Evolutionary conservation across 2,888 invertebrate species (phyloP), one percentile per base, ranked within the genome.

Genomic region (Drosophila limbata): DNA sequence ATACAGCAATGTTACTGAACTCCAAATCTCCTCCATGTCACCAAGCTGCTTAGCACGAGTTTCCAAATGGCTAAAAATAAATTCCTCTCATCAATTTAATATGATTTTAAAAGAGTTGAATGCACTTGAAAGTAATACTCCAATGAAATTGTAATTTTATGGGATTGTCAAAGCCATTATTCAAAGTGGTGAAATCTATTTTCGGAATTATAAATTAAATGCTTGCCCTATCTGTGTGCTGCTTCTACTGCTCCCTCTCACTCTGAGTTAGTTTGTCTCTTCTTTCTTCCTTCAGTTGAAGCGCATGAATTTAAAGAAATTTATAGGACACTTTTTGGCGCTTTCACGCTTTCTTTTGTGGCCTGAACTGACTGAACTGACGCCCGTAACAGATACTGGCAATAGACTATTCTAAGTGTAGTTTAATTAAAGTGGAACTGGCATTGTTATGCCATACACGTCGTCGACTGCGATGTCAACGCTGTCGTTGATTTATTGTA

Each of bases 401-500:
- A 78, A 65, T 73, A 52, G 65, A 73, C 65, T 63, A 53, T 53
- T 55, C 77, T 73, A 69, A 72, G 75, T 73, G 76, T 57, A 68
- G 70, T 81, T 85, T 88, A 88, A 88, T 85, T 85, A 88, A 86
- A 80, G 74, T 64, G 62, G 25, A 37, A 70, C 79, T 79, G 84
- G 56, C 81, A 77, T 77, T 80, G 78, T 74, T 79, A 73, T 79
- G 77, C 69, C 69, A 77, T 56, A 65, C 81, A 78, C 66, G 64
- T 48, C 52, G 57, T 53, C 59, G 64, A 60, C 76, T 52, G 64
- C 39, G 45, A 65, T 60, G 73, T 69, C 63, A 39, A 45, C 64
- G 70, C 66, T 77, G 81, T 62, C 84, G 72, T 84, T 84, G 88
- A 84, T 84, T 84, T 84, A 84, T 87, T 87, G 80, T 73, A 57